Conservation (phyloP, 2,888 invertebrate species). For the Nematopogon swammerdamellus region DNA sequence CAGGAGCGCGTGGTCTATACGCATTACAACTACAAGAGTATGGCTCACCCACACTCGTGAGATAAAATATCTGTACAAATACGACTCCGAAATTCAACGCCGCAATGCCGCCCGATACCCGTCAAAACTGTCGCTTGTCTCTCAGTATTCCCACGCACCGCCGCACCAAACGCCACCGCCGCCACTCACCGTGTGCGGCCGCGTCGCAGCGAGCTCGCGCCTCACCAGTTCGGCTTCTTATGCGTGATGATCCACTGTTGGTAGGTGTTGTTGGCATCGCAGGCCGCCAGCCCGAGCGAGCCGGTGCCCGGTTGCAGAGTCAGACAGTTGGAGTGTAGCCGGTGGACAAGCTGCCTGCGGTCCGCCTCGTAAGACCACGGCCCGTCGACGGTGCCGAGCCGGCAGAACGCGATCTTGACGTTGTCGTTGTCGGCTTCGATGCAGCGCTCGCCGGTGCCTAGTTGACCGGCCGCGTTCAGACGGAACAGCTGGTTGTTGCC, state of each 20-base stretch:
- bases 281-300: slow-evolving; percentile 74
- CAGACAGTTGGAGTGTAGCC: slow-evolving; percentile 76
- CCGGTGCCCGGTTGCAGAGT: slow-evolving; percentile 79
- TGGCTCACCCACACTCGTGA: no score
- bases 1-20: no score
- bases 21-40: no score
- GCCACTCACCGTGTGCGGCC: no score
- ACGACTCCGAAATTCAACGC: no score
- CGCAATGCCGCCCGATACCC: no score
- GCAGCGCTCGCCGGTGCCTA: slow-evolving; percentile 95
- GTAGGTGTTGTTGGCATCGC: slow-evolving; percentile 81
- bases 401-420: slow-evolving; percentile 86
- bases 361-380: slow-evolving; percentile 90
- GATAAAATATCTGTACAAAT: no score
- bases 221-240: slow-evolving; percentile 64
- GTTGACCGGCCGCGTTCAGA: slow-evolving; percentile 89
- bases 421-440: slow-evolving; percentile 85
- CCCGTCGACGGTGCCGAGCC: slow-evolving; percentile 89
- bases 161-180: no score
- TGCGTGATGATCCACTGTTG: slow-evolving; percentile 86
- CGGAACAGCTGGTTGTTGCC: slow-evolving; percentile 93
- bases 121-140: no score
- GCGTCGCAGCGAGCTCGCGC: no score
- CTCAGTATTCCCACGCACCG: no score
- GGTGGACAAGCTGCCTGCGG: slow-evolving; percentile 69